Base-by-base conservation (phyloP, 2,797 vertebrate species). In the Sternarchorhynchus goeldii region DNA sequence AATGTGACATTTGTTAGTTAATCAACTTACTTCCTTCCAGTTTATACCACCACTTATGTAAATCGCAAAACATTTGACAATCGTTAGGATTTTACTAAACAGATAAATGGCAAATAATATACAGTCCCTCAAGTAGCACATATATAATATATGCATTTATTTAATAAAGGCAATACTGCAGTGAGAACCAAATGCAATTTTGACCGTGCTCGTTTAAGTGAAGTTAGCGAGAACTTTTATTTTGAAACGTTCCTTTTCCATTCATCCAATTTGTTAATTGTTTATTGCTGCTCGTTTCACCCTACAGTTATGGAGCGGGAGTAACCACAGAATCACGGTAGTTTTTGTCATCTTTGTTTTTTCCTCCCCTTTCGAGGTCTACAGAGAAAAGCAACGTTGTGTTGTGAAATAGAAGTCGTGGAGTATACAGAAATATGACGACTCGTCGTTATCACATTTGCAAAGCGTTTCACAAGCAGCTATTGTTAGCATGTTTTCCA, bases 221-320 rank as follows among this genome's bases (percentile, higher is more conserved):
- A 14, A 25, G 32, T 64, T 31, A 16, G 32, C 17, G 41, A 21
- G 3, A 50, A 73, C 32, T 83, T 83, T 79, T 85, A 83, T 83
- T 83, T 53, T 85, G 63, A 83, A 81, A 76, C 25, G 3, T 12
- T 8, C n/a, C 21, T 41, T 21, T 45, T 1, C 65, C 56, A 18
- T 3, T 50, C 66, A 18, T 36, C 66, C 79, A 83, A 80, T 75
- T 77, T 20, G 25, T 50, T 6, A 20, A 17, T 29, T 45, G 70
- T 36, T 32, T 10, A 34, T 78, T 85, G 78, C 73, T 81, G 79
- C 81, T 39, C 18, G 18, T 8, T 83, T 85, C 81, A 79, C 32
- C 56, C 36, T 5, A 2, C 32, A 65, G 62, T 12, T 71, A 81
- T 81, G 84, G 74, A 79, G 81, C 68, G 75, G 70, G 10, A 70